A percentile compares a stretch with the other conserved stretches of the same genome.
These are phyloP conservation scores for Alouatta palliata DNA, from an alignment of 2,113 vertebrate genomes.

Conservation along the genomic window DNA sequence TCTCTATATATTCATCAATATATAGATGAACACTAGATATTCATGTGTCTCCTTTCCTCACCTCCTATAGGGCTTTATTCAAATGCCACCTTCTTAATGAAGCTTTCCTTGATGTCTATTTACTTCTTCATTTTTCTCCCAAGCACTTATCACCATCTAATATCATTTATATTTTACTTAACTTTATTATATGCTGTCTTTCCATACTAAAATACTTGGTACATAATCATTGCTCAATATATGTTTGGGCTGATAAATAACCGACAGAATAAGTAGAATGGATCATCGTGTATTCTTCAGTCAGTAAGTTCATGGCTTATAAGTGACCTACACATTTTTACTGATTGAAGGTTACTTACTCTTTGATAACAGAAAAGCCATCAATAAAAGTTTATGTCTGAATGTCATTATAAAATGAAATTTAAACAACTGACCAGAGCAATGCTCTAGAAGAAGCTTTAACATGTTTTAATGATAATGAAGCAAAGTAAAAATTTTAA, in stretches of 20 bases:
- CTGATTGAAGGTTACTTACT: neutral
- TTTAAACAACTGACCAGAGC: neutral
- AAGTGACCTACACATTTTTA: neutral
- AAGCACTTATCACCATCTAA: neutral
- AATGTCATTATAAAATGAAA: constrained; percentile 31
- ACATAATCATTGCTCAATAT: neutral
- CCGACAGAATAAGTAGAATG: neutral
- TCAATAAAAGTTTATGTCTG: neutral
- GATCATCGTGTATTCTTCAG: neutral
- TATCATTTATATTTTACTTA: neutral
- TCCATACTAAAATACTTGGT: neutral
- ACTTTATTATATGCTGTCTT: neutral
- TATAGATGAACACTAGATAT: no score
- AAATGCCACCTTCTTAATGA: neutral
- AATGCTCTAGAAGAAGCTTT: neutral
- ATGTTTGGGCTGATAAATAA: neutral
- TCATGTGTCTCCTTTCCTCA: neutral
- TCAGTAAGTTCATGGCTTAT: neutral
- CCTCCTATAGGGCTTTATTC: neutral
- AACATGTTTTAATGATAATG: neutral
- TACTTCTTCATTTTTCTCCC: neutral
- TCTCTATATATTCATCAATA: no score
- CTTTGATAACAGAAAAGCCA: neutral
- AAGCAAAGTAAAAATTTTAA: neutral
- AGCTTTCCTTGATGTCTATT: neutral